These are phyloP conservation scores for Dicentrarchus labrax DNA, from an alignment of 2,113 vertebrate genomes.

Conservation along the genomic window DNA sequence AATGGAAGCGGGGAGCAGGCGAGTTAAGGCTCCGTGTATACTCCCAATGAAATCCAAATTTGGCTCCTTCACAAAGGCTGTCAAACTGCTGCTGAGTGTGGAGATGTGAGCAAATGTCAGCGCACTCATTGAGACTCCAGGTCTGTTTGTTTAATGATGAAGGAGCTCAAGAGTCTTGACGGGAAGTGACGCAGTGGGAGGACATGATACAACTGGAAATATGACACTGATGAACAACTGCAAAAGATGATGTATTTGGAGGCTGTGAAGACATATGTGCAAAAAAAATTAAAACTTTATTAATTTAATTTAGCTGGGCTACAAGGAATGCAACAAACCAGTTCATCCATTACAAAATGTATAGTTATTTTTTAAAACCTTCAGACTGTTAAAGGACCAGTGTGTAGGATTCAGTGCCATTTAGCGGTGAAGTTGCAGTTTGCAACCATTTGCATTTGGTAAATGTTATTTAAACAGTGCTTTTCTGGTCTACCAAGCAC, in stretches of 20 bases:
- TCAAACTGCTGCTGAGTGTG: background rate
- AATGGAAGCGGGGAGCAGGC: slow-evolving; percentile 26
- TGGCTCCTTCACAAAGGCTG: slow-evolving; percentile 42
- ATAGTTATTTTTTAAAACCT: too few species aligned
- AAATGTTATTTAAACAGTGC: too few species aligned
- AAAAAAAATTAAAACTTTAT: too few species aligned
- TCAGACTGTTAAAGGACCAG: too few species aligned
- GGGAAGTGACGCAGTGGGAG: background rate
- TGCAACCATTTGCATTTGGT: too few species aligned
- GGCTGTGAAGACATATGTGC: background rate
- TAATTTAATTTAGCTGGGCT: background rate
- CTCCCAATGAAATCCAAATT: slow-evolving; percentile 20
- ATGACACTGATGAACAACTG: background rate
- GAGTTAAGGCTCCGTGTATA: slow-evolving; percentile 18
- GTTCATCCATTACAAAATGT: too few species aligned
- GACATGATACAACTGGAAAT: background rate
- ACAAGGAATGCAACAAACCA: too few species aligned
- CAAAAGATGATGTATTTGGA: background rate
- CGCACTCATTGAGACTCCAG: background rate
- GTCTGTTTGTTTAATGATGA: slow-evolving; percentile 16
- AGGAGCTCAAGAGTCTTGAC: background rate
- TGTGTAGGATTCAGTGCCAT: too few species aligned
- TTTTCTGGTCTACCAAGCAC: too few species aligned
- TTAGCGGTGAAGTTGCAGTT: too few species aligned
- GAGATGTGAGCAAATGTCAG: slow-evolving; percentile 17